Evolutionary conservation across 2,888 invertebrate genomes (phyloP).

Genomic region (Pristionchus arcanus): DNA sequence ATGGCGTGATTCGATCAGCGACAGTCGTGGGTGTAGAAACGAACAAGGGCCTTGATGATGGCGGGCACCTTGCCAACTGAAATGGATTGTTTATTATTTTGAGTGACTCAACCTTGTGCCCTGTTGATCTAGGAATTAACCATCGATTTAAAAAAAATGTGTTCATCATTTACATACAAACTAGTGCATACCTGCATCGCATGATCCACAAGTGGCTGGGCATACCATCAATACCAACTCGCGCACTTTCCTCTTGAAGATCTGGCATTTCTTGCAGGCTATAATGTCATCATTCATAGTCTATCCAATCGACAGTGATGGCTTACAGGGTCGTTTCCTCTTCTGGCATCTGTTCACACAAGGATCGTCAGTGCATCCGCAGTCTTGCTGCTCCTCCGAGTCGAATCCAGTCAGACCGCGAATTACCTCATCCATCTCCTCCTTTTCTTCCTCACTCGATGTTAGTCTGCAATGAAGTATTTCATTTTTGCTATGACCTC

Average conservation of each 20-base stretch:
- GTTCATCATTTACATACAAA: no score
- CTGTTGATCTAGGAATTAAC: no score
- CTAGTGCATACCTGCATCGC: slow-evolving; percentile 3
- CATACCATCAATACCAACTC: slow-evolving; percentile 44
- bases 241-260: slow-evolving; percentile 50
- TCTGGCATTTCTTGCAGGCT: slow-evolving; percentile 49
- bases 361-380: slow-evolving; percentile 49
- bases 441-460: slow-evolving; percentile 45
- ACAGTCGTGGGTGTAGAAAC: slow-evolving; percentile 50
- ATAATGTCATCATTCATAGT: not conserved
- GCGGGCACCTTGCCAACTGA: slow-evolving; percentile 39
- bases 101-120: not conserved
- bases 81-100: not conserved
- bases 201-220: slow-evolving; percentile 37
- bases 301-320: not conserved
- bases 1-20: not conserved
- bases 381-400: not conserved
- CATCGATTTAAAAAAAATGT: not conserved
- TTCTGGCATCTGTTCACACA: slow-evolving; percentile 43
- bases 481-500: no score
- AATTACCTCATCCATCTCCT: slow-evolving; percentile 48
- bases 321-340: slow-evolving; percentile 2
- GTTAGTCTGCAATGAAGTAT: not conserved
- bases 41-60: slow-evolving; percentile 35
- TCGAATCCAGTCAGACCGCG: slow-evolving; percentile 35